Evolutionary conservation across 2,888 invertebrate species (phyloP), one percentile per base, ranked within the genome.

Genomic region (Tolmerus cingulatus): DNA sequence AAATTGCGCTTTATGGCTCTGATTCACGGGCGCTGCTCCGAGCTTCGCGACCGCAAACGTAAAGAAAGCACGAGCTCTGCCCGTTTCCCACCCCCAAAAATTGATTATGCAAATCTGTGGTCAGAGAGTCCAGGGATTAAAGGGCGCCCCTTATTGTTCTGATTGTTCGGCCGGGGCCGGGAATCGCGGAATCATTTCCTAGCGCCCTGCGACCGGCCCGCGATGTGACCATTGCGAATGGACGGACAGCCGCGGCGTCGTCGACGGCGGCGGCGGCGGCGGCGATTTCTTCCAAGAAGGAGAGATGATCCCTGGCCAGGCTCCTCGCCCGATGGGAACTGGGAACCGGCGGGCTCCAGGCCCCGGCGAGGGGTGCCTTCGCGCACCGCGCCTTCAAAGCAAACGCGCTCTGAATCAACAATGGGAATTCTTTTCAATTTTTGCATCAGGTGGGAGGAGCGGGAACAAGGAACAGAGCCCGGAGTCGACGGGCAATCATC

Each of bases 101-200:
- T 46, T 74, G 43, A 85, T 85, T 74, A 40, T 85, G 74, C 74
- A 46, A 74, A 74, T 85, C 74, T 85, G 85, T 85, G 85, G 74
- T 85, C 85, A 85, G 37, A 74, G 34, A 46, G 43, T 14, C 37
- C 27, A 85, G 19, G 85, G 74, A 85, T 85, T 74, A 85, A 85
- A 74, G 43, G 85, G 85, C 85, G 85, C 85, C 85, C 85, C 46
- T 74, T 46, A 85, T 85, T 74, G 85, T 85, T 74, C 74, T 74
- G 74, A 74, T 74, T 51, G 27, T 46, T 46, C 46, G 34, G 9
- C 37, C 37, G 27, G 23, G 9, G 16, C 27, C 19, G 12, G 37
- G 51, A 51, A 81, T 16, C 81, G 55, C 27, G 16, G 51, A 81
- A 81, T 81, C 37, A 81, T 55, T 78, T 57, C 37, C 82, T 57